Conservation (phyloP, 2,888 invertebrate genomes). For the Pecten maximus region DNA sequence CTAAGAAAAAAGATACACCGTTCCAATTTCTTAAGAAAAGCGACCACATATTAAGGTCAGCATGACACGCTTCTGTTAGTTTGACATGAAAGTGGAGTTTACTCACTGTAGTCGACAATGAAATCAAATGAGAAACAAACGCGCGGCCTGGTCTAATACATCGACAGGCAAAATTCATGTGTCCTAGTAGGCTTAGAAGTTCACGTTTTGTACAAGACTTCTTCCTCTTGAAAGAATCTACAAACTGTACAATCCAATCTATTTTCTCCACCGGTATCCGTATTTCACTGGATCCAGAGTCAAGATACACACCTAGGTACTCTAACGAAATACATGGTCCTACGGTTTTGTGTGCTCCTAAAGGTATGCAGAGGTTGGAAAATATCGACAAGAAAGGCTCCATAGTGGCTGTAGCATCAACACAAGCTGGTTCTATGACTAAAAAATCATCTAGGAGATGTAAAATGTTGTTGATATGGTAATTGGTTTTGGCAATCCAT, state of each 20-base stretch:
- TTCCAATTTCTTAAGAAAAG: constrained; percentile 44
- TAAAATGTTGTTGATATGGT: background rate
- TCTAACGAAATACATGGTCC: background rate
- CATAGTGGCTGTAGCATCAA: background rate
- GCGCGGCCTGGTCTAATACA: background rate
- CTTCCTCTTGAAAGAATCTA: background rate
- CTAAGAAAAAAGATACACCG: constrained; percentile 45
- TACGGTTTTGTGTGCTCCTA: background rate
- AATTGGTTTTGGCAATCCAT: background rate
- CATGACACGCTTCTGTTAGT: background rate
- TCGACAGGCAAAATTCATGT: background rate
- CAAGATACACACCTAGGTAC: background rate
- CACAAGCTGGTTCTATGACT: too few species aligned
- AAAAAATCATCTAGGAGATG: too few species aligned
- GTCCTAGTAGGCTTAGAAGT: background rate
- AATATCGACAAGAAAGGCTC: background rate
- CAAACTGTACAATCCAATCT: background rate
- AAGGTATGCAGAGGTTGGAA: background rate
- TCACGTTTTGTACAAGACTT: background rate
- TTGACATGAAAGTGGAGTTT: too few species aligned
- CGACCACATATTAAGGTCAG: constrained; percentile 44
- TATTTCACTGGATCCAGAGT: background rate
- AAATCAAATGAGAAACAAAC: background rate
- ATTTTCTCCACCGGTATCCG: background rate
- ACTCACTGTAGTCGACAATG: background rate